Conservation (phyloP, 2,797 vertebrate species). For the Phoebastria nigripes region DNA sequence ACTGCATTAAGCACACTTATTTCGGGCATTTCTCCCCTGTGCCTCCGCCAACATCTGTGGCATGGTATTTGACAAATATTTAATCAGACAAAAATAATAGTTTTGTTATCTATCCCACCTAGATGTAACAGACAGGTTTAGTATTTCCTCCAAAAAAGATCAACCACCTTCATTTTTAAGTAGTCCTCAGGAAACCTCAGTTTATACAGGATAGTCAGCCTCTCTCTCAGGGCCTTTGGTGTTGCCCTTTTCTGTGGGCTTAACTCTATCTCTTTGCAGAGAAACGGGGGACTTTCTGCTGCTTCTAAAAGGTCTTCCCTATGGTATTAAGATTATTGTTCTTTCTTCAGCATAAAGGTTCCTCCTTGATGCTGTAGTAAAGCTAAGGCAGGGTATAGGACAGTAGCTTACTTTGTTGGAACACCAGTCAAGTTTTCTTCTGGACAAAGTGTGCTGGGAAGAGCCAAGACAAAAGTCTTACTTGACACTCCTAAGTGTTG, state of each 20-base stretch:
- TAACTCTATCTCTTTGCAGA: not conserved
- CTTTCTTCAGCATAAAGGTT: not conserved
- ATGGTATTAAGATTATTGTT: not conserved
- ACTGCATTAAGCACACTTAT: not conserved
- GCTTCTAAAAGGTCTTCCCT: not conserved
- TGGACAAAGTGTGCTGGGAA: not conserved
- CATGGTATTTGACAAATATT: not conserved
- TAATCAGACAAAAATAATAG: not conserved
- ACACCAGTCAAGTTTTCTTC: not conserved
- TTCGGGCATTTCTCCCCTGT: not conserved
- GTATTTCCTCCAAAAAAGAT: not conserved
- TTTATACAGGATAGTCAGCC: not conserved
- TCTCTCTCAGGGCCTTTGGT: not conserved
- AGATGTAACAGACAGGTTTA: not conserved
- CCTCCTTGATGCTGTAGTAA: not conserved
- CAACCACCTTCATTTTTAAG: not conserved
- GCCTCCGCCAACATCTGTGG: not conserved
- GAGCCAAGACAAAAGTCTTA: not conserved
- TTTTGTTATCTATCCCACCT: not conserved
- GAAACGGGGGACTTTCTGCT: not conserved
- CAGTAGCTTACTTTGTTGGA: not conserved
- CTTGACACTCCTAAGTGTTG: not conserved
- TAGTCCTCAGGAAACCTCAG: not conserved
- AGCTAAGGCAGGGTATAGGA: not conserved
- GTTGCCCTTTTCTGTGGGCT: not conserved